phyloP scores from a whole-genome alignment of 2,888 invertebrate genomes.

The Callyntrura guangdongensis region DNA sequence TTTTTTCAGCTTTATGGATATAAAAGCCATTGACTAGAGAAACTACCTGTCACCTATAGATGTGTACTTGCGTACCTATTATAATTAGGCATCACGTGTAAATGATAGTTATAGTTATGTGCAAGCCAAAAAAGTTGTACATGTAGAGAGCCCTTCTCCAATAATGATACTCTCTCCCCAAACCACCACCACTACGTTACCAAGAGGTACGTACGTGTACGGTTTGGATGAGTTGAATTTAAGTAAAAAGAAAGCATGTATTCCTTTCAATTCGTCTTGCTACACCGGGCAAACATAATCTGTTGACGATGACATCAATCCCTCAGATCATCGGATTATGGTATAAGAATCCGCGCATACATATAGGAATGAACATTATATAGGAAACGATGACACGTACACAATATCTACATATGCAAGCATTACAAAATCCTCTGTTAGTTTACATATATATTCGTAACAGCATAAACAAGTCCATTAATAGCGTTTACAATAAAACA shows the following conservation, averaged over 20 bases:
- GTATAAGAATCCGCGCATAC: not conserved
- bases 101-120: conserved; percentile 54
- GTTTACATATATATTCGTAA: not conserved
- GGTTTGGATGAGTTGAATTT: conserved; percentile 24
- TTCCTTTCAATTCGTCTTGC: conserved; percentile 67
- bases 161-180: conserved; percentile 13
- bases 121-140: conserved; percentile 28
- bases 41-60: too few species aligned
- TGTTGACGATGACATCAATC: conserved; percentile 71
- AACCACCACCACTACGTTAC: not conserved
- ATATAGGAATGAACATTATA: not conserved
- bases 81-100: not conserved
- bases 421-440: not conserved
- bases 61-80: too few species aligned
- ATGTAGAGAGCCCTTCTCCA: not conserved
- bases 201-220: not conserved
- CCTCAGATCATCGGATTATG: conserved; percentile 35
- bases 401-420: not conserved
- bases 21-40: too few species aligned
- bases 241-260: conserved; percentile 53
- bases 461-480: conserved; percentile 2
- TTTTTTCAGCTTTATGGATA: too few species aligned
- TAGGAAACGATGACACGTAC: not conserved
- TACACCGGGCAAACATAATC: conserved; percentile 41
- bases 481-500: conserved; percentile 19